phyloP scores from a whole-genome alignment of 2,888 invertebrate genomes.

The Proisotoma minuta region DNA sequence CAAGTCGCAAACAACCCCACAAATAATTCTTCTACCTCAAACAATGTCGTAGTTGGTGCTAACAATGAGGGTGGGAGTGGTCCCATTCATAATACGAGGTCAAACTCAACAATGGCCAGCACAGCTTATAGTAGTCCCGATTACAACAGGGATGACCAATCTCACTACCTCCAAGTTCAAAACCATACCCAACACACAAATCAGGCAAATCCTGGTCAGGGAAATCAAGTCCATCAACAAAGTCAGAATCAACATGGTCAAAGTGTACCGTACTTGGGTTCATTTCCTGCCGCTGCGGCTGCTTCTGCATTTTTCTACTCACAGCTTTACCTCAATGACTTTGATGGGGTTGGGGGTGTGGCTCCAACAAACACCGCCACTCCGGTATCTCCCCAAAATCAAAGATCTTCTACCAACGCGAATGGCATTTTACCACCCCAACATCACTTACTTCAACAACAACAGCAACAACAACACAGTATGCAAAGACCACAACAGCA shows the following conservation, averaged over 20 bases:
- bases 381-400: not conserved
- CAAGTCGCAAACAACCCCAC: too few species aligned
- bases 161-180: too few species aligned
- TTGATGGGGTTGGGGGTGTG: conserved; percentile 22
- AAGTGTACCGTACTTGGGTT: conserved; percentile 39
- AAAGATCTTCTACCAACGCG: conserved; percentile 48
- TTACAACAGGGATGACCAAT: too few species aligned
- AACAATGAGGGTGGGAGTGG: too few species aligned
- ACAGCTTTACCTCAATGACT: conserved; percentile 46
- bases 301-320: conserved; percentile 45
- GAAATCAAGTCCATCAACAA: conserved; percentile 5
- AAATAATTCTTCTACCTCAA: too few species aligned
- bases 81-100: too few species aligned
- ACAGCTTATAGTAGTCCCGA: too few species aligned
- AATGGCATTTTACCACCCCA: conserved; percentile 45
- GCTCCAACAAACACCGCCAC: not conserved
- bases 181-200: too few species aligned
- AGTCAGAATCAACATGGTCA: not conserved
- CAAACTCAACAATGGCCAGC: too few species aligned
- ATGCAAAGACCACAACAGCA: conserved; percentile 21
- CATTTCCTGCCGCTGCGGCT: conserved; percentile 46
- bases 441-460: conserved; percentile 48
- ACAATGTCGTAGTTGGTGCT: too few species aligned
- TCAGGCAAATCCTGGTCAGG: too few species aligned
- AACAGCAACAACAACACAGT: conserved; percentile 31